phyloP scores from a whole-genome alignment of 1,140 invertebrate species.

The Chironomus striatipennis region DNA sequence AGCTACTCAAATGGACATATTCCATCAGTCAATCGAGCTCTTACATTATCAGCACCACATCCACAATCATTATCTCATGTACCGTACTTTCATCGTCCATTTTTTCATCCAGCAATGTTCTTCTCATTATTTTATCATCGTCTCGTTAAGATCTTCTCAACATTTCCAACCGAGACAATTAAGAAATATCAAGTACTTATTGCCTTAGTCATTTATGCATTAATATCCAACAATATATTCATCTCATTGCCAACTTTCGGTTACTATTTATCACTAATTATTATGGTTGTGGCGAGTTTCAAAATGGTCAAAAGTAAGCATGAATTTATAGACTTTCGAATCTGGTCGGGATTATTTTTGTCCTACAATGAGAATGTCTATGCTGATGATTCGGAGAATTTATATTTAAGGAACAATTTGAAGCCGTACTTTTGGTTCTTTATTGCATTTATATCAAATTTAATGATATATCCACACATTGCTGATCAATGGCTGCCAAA shows the following conservation, averaged over 20 bases:
- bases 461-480: slow-evolving; percentile 67
- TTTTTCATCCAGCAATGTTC: slow-evolving; percentile 59
- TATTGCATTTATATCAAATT: slow-evolving; percentile 58
- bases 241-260: slow-evolving; percentile 56
- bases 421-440: slow-evolving; percentile 74
- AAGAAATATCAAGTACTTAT: slow-evolving; percentile 54
- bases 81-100: slow-evolving; percentile 57
- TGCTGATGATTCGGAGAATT: slow-evolving; percentile 66
- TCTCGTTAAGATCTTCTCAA: slow-evolving; percentile 53
- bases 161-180: slow-evolving; percentile 48
- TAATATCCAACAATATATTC: slow-evolving; percentile 53
- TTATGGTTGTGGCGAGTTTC: slow-evolving; percentile 68
- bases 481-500: slow-evolving; percentile 68
- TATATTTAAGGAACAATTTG: slow-evolving; percentile 72
- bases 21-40: slow-evolving; percentile 61
- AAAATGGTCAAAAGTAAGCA: slow-evolving; percentile 66
- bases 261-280: slow-evolving; percentile 60
- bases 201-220: slow-evolving; percentile 57
- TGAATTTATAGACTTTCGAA: slow-evolving; percentile 63
- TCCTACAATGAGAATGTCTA: slow-evolving; percentile 59
- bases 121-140: slow-evolving; percentile 57
- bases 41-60: slow-evolving; percentile 58
- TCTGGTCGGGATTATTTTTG: slow-evolving; percentile 71
- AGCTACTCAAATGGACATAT: slow-evolving; percentile 69
- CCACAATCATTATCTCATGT: slow-evolving; percentile 55